phyloP scores from a whole-genome alignment of 2,797 vertebrate genomes.

The Menidia menidia region DNA sequence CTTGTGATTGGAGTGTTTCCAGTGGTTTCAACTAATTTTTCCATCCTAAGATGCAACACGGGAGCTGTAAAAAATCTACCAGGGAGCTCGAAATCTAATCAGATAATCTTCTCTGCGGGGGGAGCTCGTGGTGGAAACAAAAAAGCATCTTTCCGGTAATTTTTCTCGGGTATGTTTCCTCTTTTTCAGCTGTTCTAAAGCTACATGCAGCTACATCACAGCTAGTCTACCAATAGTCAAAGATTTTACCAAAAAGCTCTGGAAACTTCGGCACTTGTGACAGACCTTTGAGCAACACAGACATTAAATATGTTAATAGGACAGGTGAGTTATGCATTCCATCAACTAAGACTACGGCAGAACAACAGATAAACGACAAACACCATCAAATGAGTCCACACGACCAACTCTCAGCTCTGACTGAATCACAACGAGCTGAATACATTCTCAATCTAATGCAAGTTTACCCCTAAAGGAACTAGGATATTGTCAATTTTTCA shows the following conservation, averaged over 20 bases:
- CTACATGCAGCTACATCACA: conserved; percentile 26
- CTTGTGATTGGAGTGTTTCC: conserved; percentile 20
- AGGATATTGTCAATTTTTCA: conserved; percentile 17
- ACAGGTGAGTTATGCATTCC: conserved; percentile 8
- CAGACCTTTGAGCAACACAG: conserved; percentile 74
- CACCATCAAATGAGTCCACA: conserved; percentile 48
- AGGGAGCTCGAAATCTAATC: conserved; percentile 47
- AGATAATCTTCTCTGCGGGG: conserved; percentile 47
- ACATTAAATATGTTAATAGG: conserved; percentile 51
- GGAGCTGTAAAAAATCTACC: conserved; percentile 27
- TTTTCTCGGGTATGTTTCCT: conserved; percentile 15
- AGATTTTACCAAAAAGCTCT: conserved; percentile 77
- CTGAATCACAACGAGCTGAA: conserved; percentile 27
- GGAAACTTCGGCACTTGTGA: conserved; percentile 79
- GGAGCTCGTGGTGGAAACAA: conserved; percentile 21
- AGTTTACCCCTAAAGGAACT: conserved; percentile 41
- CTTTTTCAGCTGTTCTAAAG: neutral
- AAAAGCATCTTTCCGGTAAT: conserved; percentile 27
- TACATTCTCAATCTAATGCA: conserved; percentile 44
- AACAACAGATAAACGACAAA: conserved; percentile 23
- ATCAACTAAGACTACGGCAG: conserved; percentile 20
- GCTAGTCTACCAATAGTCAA: conserved; percentile 25
- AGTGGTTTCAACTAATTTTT: conserved; percentile 16
- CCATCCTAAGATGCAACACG: conserved; percentile 48
- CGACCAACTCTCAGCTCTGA: conserved; percentile 32